Evolutionary conservation across 2,888 invertebrate species (phyloP).

Genomic region (Epinotia brunnichana): DNA sequence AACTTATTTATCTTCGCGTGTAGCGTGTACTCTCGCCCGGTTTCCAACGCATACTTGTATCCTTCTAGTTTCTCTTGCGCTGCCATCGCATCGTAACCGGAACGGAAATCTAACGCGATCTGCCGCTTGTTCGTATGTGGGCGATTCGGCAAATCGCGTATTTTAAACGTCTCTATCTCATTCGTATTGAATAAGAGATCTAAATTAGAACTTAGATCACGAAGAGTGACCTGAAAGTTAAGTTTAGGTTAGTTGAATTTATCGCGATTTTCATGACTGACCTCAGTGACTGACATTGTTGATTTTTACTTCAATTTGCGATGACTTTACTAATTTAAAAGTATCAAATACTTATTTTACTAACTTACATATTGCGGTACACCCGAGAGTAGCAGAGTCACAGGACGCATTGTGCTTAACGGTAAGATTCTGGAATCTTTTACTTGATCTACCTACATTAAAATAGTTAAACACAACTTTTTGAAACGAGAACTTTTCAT

Average conservation of each 20-base stretch:
- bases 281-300: neutral
- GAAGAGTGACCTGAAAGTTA: conserved; percentile 18
- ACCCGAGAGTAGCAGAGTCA: conserved; percentile 7
- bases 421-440: neutral
- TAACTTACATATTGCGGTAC: conserved; percentile 18
- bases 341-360: neutral
- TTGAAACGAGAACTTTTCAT: neutral
- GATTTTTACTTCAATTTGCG: neutral
- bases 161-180: conserved; percentile 21
- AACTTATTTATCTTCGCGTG: conserved; percentile 21
- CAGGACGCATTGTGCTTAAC: neutral
- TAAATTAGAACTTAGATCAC: conserved; percentile 21
- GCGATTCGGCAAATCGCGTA: conserved; percentile 9
- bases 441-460: neutral
- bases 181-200: conserved; percentile 15
- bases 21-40: conserved; percentile 14
- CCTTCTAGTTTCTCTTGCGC: conserved; percentile 19
- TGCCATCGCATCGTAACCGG: conserved; percentile 22
- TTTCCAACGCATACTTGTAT: neutral
- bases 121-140: neutral
- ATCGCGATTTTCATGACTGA: neutral
- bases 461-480: neutral
- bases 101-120: conserved; percentile 31
- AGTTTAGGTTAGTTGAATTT: neutral
- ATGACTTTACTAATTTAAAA: neutral